phyloP scores from a whole-genome alignment of 2,888 invertebrate species.

The Leptinotarsa rubiginosa region DNA sequence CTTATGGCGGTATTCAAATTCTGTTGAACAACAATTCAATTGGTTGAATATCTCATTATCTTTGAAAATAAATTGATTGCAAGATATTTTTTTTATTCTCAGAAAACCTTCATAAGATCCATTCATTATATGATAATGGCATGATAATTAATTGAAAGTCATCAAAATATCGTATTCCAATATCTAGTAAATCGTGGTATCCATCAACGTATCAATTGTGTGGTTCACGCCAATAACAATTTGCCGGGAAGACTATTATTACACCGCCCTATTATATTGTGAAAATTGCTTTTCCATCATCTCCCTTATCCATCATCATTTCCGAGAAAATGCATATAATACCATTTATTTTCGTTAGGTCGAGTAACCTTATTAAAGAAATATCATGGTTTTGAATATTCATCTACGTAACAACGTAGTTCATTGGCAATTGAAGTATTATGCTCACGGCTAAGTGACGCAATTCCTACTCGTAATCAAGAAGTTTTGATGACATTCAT shows the following conservation, averaged over 20 bases:
- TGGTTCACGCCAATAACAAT: neutral
- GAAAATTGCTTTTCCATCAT: slow-evolving; percentile 9
- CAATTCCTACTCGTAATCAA: too few relatives aligned
- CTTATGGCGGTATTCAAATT: too few relatives aligned
- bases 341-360: neutral
- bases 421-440: neutral
- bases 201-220: neutral
- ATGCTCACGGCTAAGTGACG: neutral
- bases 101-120: too few relatives aligned
- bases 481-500: too few relatives aligned
- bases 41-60: too few relatives aligned
- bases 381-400: slow-evolving; percentile 10
- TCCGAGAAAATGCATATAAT: slow-evolving; percentile 6
- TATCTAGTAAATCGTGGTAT: neutral
- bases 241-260: neutral
- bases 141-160: neutral
- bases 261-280: neutral
- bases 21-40: too few relatives aligned
- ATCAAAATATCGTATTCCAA: neutral
- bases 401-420: neutral
- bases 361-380: neutral
- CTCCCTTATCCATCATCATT: slow-evolving; percentile 14
- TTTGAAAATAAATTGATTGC: too few relatives aligned
- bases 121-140: too few relatives aligned
- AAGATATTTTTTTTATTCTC: too few relatives aligned